Conservation (phyloP, 2,888 invertebrate genomes). For the Palloptera scutellata region DNA sequence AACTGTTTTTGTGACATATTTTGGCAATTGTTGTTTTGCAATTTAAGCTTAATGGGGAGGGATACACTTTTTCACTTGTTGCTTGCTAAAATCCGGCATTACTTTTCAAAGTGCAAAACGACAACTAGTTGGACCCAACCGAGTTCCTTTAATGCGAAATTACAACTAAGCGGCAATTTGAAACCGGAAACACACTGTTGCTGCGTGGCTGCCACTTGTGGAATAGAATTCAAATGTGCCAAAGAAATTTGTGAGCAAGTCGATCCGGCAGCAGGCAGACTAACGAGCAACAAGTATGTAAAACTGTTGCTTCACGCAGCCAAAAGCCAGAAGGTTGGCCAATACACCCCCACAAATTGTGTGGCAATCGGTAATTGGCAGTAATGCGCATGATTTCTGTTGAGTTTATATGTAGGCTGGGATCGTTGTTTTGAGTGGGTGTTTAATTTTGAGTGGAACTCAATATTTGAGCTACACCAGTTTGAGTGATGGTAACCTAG, state of each 20-base stretch:
- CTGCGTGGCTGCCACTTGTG: conserved; percentile 53
- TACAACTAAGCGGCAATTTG: conserved; percentile 42
- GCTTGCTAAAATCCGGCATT: background rate
- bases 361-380: conserved; percentile 20
- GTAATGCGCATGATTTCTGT: conserved; percentile 39
- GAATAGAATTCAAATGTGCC: conserved; percentile 43
- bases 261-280: conserved; percentile 38
- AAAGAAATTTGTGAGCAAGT: conserved; percentile 20
- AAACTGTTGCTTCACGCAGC: conserved; percentile 30
- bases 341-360: conserved; percentile 39
- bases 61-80: conserved; percentile 18
- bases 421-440: conserved; percentile 31
- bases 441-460: conserved; percentile 23
- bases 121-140: conserved; percentile 42
- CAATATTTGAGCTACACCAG: conserved; percentile 9
- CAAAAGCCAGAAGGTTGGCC: conserved; percentile 38
- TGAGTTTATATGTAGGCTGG: conserved; percentile 19
- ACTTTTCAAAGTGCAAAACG: conserved; percentile 23
- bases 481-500: conserved; percentile 44
- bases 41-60: background rate
- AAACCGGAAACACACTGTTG: conserved; percentile 53
- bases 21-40: conserved; percentile 10
- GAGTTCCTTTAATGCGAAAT: conserved; percentile 43
- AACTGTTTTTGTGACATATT: conserved; percentile 8
- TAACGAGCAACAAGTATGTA: conserved; percentile 39